phyloP scores from a whole-genome alignment of 2,113 vertebrate species.

The Stigmatopora nigra region DNA sequence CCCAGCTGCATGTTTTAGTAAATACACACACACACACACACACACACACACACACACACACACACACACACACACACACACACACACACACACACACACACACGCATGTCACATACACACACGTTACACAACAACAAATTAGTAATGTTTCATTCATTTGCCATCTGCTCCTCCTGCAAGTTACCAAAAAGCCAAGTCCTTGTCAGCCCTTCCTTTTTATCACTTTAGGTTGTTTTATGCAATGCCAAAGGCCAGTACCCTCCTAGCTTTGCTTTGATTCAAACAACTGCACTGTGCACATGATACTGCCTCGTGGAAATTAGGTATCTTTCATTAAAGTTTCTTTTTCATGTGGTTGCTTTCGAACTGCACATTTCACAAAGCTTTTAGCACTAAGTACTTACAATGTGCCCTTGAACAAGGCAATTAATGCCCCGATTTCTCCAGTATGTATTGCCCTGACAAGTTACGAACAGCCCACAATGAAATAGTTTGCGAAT shows the following conservation, averaged over 20 bases:
- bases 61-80: background rate
- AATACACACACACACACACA: background rate
- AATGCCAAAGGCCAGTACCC: conserved; percentile 6
- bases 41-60: background rate
- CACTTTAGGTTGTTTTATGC: conserved; percentile 36
- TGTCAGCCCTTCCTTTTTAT: conserved; percentile 38
- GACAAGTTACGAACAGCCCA: background rate
- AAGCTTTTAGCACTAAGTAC: background rate
- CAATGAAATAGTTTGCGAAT: no score
- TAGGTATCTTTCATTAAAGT: background rate
- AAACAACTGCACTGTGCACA: conserved; percentile 8
- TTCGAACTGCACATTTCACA: conserved; percentile 3
- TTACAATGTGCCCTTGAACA: background rate
- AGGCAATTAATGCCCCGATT: background rate
- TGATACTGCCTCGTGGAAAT: conserved; percentile 17
- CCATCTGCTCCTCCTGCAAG: conserved; percentile 29
- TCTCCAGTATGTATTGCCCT: background rate
- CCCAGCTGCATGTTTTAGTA: background rate
- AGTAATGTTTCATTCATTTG: background rate
- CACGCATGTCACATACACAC: background rate
- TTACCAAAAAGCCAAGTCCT: conserved; percentile 22
- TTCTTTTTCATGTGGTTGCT: background rate
- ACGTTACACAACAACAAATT: background rate
- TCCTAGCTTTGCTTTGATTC: conserved; percentile 26
- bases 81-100: background rate